Percentiles rank a stretch among this genome's conserved stretches.
These are phyloP conservation scores for Poeciliopsis turneri DNA, from an alignment of 2,797 vertebrate species.

Conservation along the genomic window DNA sequence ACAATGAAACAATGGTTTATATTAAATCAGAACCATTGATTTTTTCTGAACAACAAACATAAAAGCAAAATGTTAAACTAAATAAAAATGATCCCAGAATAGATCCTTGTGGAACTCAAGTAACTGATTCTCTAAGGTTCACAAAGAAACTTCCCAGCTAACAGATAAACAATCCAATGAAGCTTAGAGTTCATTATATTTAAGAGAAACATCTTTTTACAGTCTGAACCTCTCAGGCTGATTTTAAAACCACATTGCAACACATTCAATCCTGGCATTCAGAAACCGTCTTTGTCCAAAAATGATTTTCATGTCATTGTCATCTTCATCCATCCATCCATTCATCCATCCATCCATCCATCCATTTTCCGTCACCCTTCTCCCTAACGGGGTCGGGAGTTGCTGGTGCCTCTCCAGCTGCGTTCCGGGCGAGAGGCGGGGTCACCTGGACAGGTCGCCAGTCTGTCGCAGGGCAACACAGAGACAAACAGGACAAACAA, in stretches of 20 bases:
- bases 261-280: slow-evolving; percentile 27
- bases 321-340: too few relatives aligned
- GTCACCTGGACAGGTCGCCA: too few relatives aligned
- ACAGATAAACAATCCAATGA: slow-evolving; percentile 33
- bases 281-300: slow-evolving; percentile 51
- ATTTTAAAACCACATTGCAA: slow-evolving; percentile 57
- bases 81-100: background rate
- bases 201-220: slow-evolving; percentile 47
- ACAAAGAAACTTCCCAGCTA: too few relatives aligned
- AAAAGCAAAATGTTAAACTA: background rate
- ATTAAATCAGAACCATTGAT: background rate
- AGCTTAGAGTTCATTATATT: slow-evolving; percentile 37
- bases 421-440: too few relatives aligned
- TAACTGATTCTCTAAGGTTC: background rate
- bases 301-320: slow-evolving; percentile 66
- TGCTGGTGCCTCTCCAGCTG: too few relatives aligned
- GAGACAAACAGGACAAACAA: too few relatives aligned
- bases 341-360: too few relatives aligned
- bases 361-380: too few relatives aligned
- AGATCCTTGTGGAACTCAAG: background rate
- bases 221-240: slow-evolving; percentile 32
- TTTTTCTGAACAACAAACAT: background rate
- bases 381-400: too few relatives aligned
- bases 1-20: background rate
- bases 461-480: too few relatives aligned